These are phyloP conservation scores for Eublepharis macularius DNA, from an alignment of 2,113 vertebrate genomes.

Conservation along the genomic window DNA sequence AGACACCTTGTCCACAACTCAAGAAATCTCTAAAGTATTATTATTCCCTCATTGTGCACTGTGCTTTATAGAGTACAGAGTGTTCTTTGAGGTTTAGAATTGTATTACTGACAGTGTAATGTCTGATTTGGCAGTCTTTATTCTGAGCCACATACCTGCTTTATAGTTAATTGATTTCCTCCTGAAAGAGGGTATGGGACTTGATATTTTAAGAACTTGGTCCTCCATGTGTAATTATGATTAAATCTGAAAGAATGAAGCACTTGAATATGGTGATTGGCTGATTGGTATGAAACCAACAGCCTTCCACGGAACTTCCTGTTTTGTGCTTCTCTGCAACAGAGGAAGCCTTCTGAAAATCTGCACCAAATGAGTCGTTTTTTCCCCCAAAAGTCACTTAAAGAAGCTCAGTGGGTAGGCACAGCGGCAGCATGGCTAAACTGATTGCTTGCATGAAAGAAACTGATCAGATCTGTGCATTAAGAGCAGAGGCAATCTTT, in stretches of 20 bases:
- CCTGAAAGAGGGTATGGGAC: not conserved
- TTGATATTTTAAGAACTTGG: not conserved
- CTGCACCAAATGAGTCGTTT: conserved; percentile 41
- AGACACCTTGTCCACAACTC: not conserved
- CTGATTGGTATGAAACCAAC: not conserved
- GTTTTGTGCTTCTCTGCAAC: conserved; percentile 36
- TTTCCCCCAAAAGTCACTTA: not conserved
- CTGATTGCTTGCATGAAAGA: not conserved
- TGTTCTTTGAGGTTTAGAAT: not conserved
- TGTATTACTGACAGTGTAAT: not conserved
- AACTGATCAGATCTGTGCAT: no score
- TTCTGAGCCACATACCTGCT: not conserved
- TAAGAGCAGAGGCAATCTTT: no score
- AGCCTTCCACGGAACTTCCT: conserved; percentile 40
- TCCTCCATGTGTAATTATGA: not conserved
- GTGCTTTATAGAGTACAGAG: no score
- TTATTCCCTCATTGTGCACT: no score
- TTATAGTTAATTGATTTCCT: conserved; percentile 1
- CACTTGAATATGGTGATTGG: conserved; percentile 11
- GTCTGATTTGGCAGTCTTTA: conserved; percentile 9
- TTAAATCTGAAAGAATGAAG: not conserved
- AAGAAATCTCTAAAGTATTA: not conserved
- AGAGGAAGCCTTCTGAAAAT: not conserved
- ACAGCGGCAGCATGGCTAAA: not conserved
- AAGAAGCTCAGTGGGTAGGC: not conserved